These are phyloP conservation scores for Clusia tigrina DNA, from an alignment of 2,888 invertebrate genomes.

Conservation along the genomic window DNA sequence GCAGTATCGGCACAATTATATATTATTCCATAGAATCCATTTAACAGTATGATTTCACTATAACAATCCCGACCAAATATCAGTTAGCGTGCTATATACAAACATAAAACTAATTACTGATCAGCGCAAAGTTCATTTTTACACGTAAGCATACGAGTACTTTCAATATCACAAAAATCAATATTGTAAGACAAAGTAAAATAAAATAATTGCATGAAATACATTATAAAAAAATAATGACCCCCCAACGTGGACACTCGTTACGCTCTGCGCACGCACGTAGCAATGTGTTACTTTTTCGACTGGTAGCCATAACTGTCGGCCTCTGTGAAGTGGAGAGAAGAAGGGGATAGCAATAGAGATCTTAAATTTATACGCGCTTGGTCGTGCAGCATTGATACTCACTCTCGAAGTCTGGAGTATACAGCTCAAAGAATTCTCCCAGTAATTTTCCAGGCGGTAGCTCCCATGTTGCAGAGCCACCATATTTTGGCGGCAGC, in stretches of 20 bases:
- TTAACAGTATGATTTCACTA: no score
- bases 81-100: background rate
- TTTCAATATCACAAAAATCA: conserved; percentile 1
- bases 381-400: background rate
- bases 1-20: no score
- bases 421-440: conserved; percentile 73
- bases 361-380: no score
- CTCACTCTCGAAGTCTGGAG: conserved; percentile 75
- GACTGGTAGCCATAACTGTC: conserved; percentile 66
- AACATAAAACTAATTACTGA: no score
- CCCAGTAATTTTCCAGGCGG: conserved; percentile 74
- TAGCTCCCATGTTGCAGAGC: conserved; percentile 67
- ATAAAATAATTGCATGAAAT: background rate
- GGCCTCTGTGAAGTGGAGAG: conserved; percentile 68
- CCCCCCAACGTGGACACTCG: background rate
- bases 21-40: no score
- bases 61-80: background rate
- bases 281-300: conserved; percentile 38
- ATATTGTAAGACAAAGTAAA: background rate
- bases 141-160: background rate
- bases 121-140: no score
- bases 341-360: no score
- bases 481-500: conserved; percentile 74
- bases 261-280: background rate
- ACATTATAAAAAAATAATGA: background rate